phyloP scores from a whole-genome alignment of 1,140 invertebrate genomes.

The Cherax quadricarinatus region DNA sequence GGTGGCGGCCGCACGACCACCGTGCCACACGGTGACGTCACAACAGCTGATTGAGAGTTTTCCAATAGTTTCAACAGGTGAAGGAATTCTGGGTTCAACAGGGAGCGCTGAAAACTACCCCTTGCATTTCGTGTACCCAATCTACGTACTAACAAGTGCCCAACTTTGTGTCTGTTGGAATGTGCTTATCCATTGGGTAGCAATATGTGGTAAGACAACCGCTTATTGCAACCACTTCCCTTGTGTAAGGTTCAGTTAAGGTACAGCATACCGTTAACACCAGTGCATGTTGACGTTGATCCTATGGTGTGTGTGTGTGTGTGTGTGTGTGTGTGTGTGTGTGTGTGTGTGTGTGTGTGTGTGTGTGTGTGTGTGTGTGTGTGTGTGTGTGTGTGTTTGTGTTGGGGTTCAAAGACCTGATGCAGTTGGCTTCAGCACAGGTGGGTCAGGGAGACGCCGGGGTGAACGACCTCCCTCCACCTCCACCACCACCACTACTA shows the following conservation, averaged over 20 bases:
- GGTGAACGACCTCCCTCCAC: conserved; percentile 40
- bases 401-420: conserved; percentile 43
- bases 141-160: background rate
- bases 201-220: background rate
- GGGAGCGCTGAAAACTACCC: background rate
- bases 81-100: background rate
- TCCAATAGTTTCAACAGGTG: conserved; percentile 5
- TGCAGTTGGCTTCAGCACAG: conserved; percentile 47
- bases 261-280: background rate
- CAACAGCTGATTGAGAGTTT: background rate
- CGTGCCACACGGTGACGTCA: conserved; percentile 9
- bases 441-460: conserved; percentile 22
- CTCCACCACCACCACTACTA: background rate
- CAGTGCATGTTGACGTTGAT: background rate
- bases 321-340: no score
- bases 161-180: no score
- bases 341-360: no score
- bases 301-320: background rate
- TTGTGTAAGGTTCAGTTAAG: background rate
- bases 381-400: background rate
- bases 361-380: no score
- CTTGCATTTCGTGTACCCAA: background rate
- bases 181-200: no score
- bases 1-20: background rate
- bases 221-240: background rate